These are phyloP conservation scores for Spodoptera littoralis DNA, from an alignment of 2,888 invertebrate genomes.

Conservation along the genomic window DNA sequence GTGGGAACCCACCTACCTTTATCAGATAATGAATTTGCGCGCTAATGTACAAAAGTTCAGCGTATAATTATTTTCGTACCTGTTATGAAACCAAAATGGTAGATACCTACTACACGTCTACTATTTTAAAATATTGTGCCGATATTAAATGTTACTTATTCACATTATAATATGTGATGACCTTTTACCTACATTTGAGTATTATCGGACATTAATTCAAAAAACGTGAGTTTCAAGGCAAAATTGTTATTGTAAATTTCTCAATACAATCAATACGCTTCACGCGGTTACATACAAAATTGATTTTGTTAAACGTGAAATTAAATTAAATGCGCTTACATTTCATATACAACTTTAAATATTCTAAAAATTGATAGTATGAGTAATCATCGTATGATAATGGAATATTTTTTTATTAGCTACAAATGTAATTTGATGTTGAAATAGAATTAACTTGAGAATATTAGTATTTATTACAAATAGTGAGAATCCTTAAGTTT, in stretches of 20 bases:
- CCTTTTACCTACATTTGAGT: slow-evolving; percentile 30
- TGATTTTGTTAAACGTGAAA: slow-evolving; percentile 17
- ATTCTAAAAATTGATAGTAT: neutral
- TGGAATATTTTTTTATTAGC: too few relatives aligned
- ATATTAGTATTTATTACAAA: too few relatives aligned
- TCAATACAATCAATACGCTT: slow-evolving; percentile 12
- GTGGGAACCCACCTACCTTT: too few relatives aligned
- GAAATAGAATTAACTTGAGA: too few relatives aligned
- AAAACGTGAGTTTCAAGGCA: slow-evolving; percentile 43
- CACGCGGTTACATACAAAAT: slow-evolving; percentile 4
- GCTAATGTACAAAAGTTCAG: too few relatives aligned
- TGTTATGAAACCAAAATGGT: slow-evolving; percentile 1
- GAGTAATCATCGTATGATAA: too few relatives aligned
- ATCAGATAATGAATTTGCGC: too few relatives aligned
- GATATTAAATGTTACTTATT: slow-evolving; percentile 3
- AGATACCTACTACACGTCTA: neutral
- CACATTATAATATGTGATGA: slow-evolving; percentile 19
- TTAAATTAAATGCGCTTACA: slow-evolving; percentile 13
- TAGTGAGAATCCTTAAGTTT: slow-evolving; percentile 3
- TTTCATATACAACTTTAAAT: neutral
- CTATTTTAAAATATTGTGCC: neutral
- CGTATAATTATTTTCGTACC: neutral
- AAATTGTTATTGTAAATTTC: slow-evolving; percentile 31
- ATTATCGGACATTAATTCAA: slow-evolving; percentile 29
- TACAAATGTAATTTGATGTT: too few relatives aligned